phyloP scores from a whole-genome alignment of 2,113 vertebrate genomes.

The Trinectes maculatus region DNA sequence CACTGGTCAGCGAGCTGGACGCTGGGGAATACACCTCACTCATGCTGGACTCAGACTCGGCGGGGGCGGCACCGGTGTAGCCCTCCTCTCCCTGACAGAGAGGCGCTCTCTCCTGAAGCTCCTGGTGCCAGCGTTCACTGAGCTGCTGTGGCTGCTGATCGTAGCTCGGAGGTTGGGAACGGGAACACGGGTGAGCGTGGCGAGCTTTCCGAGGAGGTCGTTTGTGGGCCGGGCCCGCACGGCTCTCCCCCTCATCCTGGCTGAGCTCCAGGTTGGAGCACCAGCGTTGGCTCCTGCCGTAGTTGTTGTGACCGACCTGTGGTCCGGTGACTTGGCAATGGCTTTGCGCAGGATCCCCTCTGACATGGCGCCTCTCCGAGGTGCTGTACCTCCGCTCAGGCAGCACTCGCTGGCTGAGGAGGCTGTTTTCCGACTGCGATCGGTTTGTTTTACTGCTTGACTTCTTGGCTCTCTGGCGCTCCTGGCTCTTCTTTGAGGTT shows the following conservation, averaged over 20 bases:
- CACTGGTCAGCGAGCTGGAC: conserved; percentile 87
- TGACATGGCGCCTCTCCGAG: conserved; percentile 73
- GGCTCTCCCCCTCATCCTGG: conserved; percentile 77
- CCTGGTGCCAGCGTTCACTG: conserved; percentile 52
- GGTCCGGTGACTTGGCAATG: conserved; percentile 53
- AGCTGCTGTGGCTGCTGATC: conserved; percentile 49
- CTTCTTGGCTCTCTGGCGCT: conserved; percentile 69
- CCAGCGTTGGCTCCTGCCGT: conserved; percentile 81
- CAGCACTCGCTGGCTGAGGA: conserved; percentile 75
- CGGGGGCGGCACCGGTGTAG: conserved; percentile 39
- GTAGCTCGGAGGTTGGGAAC: conserved; percentile 49
- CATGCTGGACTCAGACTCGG: conserved; percentile 84
- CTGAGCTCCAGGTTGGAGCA: conserved; percentile 89
- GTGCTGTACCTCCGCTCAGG: conserved; percentile 83
- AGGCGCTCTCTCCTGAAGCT: conserved; percentile 72
- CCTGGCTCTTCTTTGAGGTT: conserved; percentile 79
- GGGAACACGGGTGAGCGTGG: conserved; percentile 49
- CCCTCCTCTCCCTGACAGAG: conserved; percentile 70
- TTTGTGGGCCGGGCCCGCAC: conserved; percentile 43
- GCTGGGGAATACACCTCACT: conserved; percentile 86
- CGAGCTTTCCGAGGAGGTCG: conserved; percentile 52
- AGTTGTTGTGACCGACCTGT: conserved; percentile 48
- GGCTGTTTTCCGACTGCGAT: conserved; percentile 88
- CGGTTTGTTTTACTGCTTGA: conserved; percentile 81
- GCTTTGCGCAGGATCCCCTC: conserved; percentile 55